Conservation (phyloP, 2,888 invertebrate genomes). For the Tenthredo livida region DNA sequence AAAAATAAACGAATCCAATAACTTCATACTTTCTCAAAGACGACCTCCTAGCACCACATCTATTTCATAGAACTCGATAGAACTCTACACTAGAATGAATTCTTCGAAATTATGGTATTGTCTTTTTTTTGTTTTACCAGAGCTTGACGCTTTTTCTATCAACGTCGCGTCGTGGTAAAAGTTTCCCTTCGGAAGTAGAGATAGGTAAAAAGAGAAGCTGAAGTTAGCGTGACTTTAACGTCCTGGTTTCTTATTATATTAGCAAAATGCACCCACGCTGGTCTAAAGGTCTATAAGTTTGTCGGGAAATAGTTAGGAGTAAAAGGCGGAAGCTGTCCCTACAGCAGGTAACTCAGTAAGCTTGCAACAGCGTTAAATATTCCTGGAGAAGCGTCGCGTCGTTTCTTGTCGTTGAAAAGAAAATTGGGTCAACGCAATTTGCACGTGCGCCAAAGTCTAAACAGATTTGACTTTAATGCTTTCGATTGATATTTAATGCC, state of each 20-base stretch:
- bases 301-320: conserved; percentile 7
- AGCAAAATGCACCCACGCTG: neutral
- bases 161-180: neutral
- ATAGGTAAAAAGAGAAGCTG: neutral
- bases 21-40: neutral
- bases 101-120: neutral
- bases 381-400: conserved; percentile 6
- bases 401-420: neutral
- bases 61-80: neutral
- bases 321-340: neutral
- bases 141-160: too few species aligned
- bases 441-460: conserved; percentile 19
- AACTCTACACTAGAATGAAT: neutral
- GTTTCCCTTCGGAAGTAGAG: neutral
- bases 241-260: neutral
- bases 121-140: neutral
- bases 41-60: neutral
- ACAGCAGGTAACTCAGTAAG: conserved; percentile 18
- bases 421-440: conserved; percentile 46
- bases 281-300: neutral
- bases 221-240: neutral
- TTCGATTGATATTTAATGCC: conserved; percentile 39
- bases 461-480: conserved; percentile 30
- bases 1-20: neutral
- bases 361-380: conserved; percentile 39